Evolutionary conservation across 2,888 invertebrate genomes (phyloP), one percentile per base, ranked within the genome.

Genomic region (Oegoconia quadripuncta): DNA sequence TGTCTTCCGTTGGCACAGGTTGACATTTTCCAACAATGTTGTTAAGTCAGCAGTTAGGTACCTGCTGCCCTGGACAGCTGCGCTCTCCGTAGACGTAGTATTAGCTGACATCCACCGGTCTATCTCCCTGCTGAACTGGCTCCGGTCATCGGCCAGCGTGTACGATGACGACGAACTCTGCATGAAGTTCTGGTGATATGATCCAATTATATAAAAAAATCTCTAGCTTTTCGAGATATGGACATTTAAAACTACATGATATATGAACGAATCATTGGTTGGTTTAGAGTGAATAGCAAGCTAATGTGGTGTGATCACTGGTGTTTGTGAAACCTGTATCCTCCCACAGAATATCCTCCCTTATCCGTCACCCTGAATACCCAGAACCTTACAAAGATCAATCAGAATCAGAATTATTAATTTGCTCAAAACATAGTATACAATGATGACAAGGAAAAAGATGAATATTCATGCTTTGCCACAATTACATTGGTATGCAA

Each of bases 101-200:
- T 48, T 50, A 1, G 67, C 72, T 1, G 49, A 45, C 4, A 75
- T 52, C 77, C 78, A 77, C 3, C 56, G 46, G 44, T 68, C 72
- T 17, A 75, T 63, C 16, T 77, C 66, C 1, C 55, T 37, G 41
- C 73, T 74, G 38, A 68, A 56, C 27, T 55, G 44, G 23, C 80
- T 80, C 30, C 58, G 49, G 20, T 57, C 42, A 2, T 38, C 38
- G 0, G 34, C 38, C 11, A 38, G 31, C n/a, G 29, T 9, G 31
- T 35, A 38, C 1, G 37, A 42, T 1, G 38, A 37, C 3, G 29
- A 13, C 5, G 35, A 18, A 17, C 12, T 17, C 17, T 34, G 34
- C 26, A 34, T 26, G 17, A 36, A 36, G 4, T 8, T 26, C 28
- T 29, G 28, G 2, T 11, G 9, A 14, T 3, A n/a, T 8, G 16